Evolutionary conservation across 2,113 vertebrate genomes (phyloP).

Genomic region (Sceloporus tristichus): DNA sequence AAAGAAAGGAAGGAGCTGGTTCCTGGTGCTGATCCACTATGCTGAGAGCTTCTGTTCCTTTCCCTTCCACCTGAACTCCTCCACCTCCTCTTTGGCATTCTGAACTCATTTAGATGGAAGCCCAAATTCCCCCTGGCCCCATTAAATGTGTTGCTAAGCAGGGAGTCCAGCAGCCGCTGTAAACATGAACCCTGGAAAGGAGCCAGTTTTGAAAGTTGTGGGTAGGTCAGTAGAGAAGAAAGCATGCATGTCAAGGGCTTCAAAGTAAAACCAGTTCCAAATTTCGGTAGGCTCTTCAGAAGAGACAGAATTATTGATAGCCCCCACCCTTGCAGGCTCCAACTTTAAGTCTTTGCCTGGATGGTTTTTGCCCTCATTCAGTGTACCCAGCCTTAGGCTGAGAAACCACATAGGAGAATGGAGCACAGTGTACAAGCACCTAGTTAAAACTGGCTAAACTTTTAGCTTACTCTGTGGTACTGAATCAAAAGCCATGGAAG

Average conservation of each 20-base stretch:
- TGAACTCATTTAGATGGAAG: slow-evolving; percentile 66
- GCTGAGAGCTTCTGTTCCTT: slow-evolving; percentile 39
- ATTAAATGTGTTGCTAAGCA: slow-evolving; percentile 75
- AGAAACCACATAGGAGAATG: too few species aligned
- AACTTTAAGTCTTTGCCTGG: not conserved
- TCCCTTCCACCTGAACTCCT: slow-evolving; percentile 46
- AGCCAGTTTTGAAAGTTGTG: slow-evolving; percentile 61
- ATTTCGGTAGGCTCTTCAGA: slow-evolving; percentile 29
- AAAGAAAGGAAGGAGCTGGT: slow-evolving; percentile 24
- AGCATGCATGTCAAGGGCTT: slow-evolving; percentile 46
- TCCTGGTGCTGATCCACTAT: slow-evolving; percentile 32
- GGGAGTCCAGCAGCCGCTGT: slow-evolving; percentile 61
- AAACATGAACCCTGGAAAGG: slow-evolving; percentile 60
- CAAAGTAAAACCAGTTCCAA: slow-evolving; percentile 33
- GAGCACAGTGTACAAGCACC: not conserved
- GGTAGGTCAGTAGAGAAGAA: slow-evolving; percentile 68
- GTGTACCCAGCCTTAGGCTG: not conserved
- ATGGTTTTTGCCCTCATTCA: not conserved
- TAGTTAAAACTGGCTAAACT: not conserved
- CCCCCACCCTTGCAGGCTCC: slow-evolving; percentile 34
- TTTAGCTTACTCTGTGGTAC: not conserved
- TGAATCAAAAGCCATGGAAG: not conserved
- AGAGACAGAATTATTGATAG: slow-evolving; percentile 54
- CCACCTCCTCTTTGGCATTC: slow-evolving; percentile 63
- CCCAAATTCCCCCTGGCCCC: slow-evolving; percentile 55